Evolutionary conservation across 2,113 vertebrate genomes (phyloP), one percentile per base, ranked within the genome.

Genomic region (Hepsetus odoe): DNA sequence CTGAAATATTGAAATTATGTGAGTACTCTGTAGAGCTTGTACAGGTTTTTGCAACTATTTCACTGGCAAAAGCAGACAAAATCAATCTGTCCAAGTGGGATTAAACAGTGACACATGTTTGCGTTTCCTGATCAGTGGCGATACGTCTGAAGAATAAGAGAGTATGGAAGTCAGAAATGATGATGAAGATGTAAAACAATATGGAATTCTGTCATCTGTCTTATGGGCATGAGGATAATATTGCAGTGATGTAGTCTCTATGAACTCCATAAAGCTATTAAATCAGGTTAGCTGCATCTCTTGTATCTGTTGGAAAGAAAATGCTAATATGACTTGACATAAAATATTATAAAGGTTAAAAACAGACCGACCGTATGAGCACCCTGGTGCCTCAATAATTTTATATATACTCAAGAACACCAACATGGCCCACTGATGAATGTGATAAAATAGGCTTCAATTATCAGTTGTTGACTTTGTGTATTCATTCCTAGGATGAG

Each of bases 381-480:
- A 75, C 1, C n/a, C 6, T 40, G 46, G 46, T 42, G 22, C 32
- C 18, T 28, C 30, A 14, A 68, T 24, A 10, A 67, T 11, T 33
- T 59, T 61, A 46, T 38, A 59, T 20, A 70, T 10, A 32, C 53
- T 28, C 26, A 26, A 11, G 30, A 26, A 44, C 40, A n/a, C 35
- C 18, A 26, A 42, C 18, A 38, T 67, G n/a, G 58, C 5, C 26
- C 5, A 69, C 7, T 59, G 53, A 70, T 61, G 28, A 42, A 24
- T 33, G n/a, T 20, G n/a, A 77, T 69, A 46, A 69, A 67, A 76
- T n/a, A 42, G 0, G 10, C 40, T 46, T 28, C 61, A 9, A 69
- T 69, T 76, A 61, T 49, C 75, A 70, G 13, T 3, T 61, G 66
- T 49, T 70, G 66, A 77, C 22, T 66, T 76, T 40, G 44, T 76